Percentiles rank a stretch among this genome's conserved stretches.
Conservation (phyloP, 2,113 vertebrate genomes). For the Candoia aspera region DNA sequence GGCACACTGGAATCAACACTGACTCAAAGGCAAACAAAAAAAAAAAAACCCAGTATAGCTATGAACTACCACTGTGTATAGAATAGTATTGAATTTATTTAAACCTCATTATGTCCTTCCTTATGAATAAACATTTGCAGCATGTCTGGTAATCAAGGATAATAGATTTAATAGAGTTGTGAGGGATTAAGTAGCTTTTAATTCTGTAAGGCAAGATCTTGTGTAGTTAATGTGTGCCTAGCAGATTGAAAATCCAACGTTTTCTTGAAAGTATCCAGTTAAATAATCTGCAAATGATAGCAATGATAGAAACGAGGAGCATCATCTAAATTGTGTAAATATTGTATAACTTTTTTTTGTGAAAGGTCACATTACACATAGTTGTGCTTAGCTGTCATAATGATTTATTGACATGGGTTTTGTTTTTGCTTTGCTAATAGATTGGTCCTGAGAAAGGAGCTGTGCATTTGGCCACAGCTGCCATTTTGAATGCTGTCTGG, state of each 20-base stretch:
- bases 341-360: neutral
- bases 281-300: neutral
- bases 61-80: neutral
- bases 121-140: neutral
- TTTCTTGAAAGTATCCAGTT: neutral
- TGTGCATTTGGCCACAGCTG: slow-evolving; percentile 76
- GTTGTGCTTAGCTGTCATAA: neutral
- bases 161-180: neutral
- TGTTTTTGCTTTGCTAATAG: slow-evolving; percentile 60
- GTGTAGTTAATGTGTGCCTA: neutral
- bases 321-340: neutral
- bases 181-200: neutral
- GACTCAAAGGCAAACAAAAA: neutral
- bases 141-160: neutral
- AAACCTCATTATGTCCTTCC: neutral
- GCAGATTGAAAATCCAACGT: neutral
- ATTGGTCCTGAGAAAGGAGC: slow-evolving; percentile 80
- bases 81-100: neutral
- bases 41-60: neutral
- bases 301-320: neutral
- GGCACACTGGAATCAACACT: neutral
- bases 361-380: neutral
- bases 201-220: neutral
- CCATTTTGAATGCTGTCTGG: slow-evolving; percentile 82
- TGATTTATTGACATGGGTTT: neutral